Conservation (phyloP, 2,113 vertebrate species). For the Gymnarchus niloticus region DNA sequence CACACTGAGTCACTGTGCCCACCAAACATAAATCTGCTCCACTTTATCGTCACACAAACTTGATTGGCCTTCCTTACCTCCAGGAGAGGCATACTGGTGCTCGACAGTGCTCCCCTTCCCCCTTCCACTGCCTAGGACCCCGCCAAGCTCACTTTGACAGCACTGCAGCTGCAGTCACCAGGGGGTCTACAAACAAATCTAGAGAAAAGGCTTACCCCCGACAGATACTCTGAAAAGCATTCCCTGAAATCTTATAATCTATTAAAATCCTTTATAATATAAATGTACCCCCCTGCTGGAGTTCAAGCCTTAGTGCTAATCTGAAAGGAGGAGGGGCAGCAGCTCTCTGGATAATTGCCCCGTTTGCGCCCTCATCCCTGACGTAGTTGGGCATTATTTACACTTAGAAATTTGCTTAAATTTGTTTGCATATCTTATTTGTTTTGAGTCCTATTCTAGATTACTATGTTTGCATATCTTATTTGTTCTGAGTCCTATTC, state of each 20-base stretch:
- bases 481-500: not conserved
- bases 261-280: slow-evolving; percentile 11
- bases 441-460: not conserved
- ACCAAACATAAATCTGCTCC: not conserved
- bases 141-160: not conserved
- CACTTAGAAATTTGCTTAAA: not conserved
- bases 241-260: not conserved
- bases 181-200: slow-evolving; percentile 3
- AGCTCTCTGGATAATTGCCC: too few relatives aligned
- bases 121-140: not conserved
- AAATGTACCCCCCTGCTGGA: not conserved
- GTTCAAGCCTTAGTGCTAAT: not conserved
- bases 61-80: not conserved
- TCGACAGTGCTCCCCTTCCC: not conserved
- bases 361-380: too few relatives aligned
- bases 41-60: not conserved
- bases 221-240: not conserved
- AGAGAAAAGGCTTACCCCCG: not conserved
- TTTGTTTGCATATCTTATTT: not conserved
- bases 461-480: not conserved
- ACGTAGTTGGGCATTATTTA: not conserved
- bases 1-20: too few relatives aligned
- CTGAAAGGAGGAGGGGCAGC: not conserved
- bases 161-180: not conserved
- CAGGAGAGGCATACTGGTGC: not conserved